A percentile compares a stretch with the other conserved stretches of the same genome.
Evolutionary conservation across 1,140 invertebrate species (phyloP).

Genomic region (Neodiprion lecontei): DNA sequence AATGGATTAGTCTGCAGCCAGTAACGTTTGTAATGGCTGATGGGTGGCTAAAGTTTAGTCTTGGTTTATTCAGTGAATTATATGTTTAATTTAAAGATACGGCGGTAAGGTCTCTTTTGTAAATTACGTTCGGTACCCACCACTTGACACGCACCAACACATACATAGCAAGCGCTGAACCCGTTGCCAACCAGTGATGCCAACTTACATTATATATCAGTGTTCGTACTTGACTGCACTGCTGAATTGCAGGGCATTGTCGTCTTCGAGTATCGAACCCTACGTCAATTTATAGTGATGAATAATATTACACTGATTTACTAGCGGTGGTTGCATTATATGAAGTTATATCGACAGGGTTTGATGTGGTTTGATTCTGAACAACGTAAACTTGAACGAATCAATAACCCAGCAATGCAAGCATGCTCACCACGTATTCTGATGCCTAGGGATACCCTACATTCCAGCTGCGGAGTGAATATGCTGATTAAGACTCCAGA

Average conservation of each 20-base stretch:
- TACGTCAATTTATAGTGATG: conserved; percentile 6
- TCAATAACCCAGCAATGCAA: neutral
- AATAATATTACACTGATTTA: too few species aligned
- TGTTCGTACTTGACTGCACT: too few species aligned
- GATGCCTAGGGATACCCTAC: neutral
- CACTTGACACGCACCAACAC: too few species aligned
- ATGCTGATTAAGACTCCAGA: conserved; percentile 49
- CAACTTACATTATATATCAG: too few species aligned
- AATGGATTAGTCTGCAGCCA: conserved; percentile 68
- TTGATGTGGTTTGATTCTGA: too few species aligned
- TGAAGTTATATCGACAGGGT: too few species aligned
- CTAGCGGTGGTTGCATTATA: too few species aligned
- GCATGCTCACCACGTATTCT: neutral
- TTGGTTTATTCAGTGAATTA: conserved; percentile 71
- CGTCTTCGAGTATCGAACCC: conserved; percentile 60
- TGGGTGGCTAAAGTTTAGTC: neutral
- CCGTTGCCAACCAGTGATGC: too few species aligned
- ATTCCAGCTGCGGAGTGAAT: conserved; percentile 49
- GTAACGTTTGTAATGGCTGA: conserved; percentile 60
- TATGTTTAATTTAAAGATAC: too few species aligned
- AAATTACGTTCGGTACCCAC: too few species aligned
- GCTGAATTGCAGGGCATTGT: conserved; percentile 57
- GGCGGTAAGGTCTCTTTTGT: too few species aligned
- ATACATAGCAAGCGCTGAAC: too few species aligned
- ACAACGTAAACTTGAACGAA: neutral